Conservation (phyloP, 2,888 invertebrate species). For the Campopleginae sp. region DNA sequence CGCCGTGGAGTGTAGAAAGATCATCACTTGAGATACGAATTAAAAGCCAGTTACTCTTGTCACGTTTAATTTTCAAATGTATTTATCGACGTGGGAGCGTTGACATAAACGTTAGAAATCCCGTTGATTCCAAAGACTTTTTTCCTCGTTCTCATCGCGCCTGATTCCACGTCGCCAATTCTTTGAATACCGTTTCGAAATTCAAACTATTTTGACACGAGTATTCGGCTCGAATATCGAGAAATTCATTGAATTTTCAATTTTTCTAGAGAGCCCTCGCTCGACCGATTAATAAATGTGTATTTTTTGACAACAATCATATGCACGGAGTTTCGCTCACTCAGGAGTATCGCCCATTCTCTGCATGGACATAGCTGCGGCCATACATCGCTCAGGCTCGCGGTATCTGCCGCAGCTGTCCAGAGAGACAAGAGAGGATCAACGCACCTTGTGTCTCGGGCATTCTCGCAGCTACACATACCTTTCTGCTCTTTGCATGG, state of each 20-base stretch:
- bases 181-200: neutral
- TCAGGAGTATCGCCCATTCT: neutral
- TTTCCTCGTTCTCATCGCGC: neutral
- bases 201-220: neutral
- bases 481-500: slow-evolving; percentile 46
- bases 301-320: neutral
- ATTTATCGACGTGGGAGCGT: neutral
- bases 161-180: neutral
- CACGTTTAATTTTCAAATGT: neutral
- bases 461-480: slow-evolving; percentile 26
- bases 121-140: neutral
- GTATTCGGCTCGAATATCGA: neutral
- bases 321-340: neutral
- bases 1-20: neutral
- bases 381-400: neutral
- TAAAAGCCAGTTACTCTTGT: neutral
- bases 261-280: neutral
- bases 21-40: neutral
- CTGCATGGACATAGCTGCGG: neutral
- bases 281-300: neutral
- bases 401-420: slow-evolving; percentile 6
- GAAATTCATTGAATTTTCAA: neutral
- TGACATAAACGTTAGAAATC: neutral
- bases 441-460: slow-evolving; percentile 47
- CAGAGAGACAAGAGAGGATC: slow-evolving; percentile 36